Base-by-base conservation (phyloP, 2,888 invertebrate genomes). In the Arge pagana region DNA sequence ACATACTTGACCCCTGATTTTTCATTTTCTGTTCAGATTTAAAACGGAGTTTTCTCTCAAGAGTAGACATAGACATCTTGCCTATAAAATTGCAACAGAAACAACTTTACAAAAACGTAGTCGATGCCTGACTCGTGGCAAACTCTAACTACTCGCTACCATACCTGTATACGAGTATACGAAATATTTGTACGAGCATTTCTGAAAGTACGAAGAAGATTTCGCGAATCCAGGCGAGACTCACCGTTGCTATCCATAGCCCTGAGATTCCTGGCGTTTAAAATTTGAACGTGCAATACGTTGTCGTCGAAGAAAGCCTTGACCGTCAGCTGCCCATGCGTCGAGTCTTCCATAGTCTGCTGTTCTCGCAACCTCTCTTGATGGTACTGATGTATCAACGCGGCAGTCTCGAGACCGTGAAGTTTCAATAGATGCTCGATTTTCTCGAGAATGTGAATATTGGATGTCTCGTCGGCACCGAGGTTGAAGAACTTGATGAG, bases 161-260 rank as follows among this genome's bases (percentile, higher is more conserved):
- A n/a, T n/a, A n/a, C n/a, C n/a, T n/a, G n/a, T n/a, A n/a, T n/a
- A n/a, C n/a, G n/a, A n/a, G n/a, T n/a, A n/a, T n/a, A n/a, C n/a
- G n/a, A n/a, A n/a, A n/a, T n/a, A n/a, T n/a, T n/a, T n/a, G n/a
- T n/a, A n/a, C n/a, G n/a, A 30, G 18, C 16, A 13, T 24, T 28
- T 10, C n/a, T 26, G 8, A 3, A 26, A 26, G 28, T 26, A 3
- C 28, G n/a, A 26, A 26, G 4, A 3, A 26, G 2, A 26, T 26
- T n/a, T 33, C 5, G n/a, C n/a, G n/a, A n/a, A n/a, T n/a, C n/a
- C n/a, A n/a, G n/a, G n/a, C 39, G 30, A 3, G 42, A 51, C 78
- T 78, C 72, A 89, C 92, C 96, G 78, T 94, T 95, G 11, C 89
- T 87, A 79, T 96, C 96, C 78, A 90, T 87, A 4, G 94, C 85